Evolutionary conservation across 2,113 vertebrate genomes (phyloP), one percentile per base, ranked within the genome.

Genomic region (Halcyon malimbica): DNA sequence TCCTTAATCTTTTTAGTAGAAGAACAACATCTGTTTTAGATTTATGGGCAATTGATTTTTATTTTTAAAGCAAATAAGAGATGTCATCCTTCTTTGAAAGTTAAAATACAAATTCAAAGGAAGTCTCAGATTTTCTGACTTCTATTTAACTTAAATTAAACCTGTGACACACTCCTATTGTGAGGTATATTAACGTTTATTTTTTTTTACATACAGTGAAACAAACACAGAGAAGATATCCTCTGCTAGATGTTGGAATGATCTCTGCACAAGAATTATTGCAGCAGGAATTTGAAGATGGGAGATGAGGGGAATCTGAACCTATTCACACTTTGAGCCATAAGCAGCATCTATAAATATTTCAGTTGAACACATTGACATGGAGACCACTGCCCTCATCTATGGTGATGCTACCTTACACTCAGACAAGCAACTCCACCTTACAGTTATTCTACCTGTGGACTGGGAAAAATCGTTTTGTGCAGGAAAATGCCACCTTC

Each of bases 1-100:
- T 92, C 57, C 91, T 84, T 96, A 91, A 93, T 94, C 86, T 94
- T 92, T 94, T 89, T 75, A 76, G 74, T 35, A 91, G 78, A 89
- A 97, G 94, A 92, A 94, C 87, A 94, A 94, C 95, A 89, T 78
- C 80, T 94, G 92, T 31, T 96, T 95, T 88, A 96, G 81, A 87
- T 96, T 82, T 92, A 94, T 91, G 69, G 74, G 83, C 63, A 92
- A 93, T 16, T 84, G 83, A 83, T 83, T 94, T 91, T 95, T 92
- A 92, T 94, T 96, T 96, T 94, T 91, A 87, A 94, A 93, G 70
- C 91, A 96, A 94, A 93, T 92, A 95, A 35, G 92, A 96, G 65
- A 94, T 96, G 91, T 95, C 94, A 97, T 89, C 83, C 65, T 87
- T 65, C 90, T 81, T 42, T 94, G 89, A 90, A 73, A 89, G 77